Conservation (phyloP, 2,113 vertebrate species). For the Cyphotilapia sp. region DNA sequence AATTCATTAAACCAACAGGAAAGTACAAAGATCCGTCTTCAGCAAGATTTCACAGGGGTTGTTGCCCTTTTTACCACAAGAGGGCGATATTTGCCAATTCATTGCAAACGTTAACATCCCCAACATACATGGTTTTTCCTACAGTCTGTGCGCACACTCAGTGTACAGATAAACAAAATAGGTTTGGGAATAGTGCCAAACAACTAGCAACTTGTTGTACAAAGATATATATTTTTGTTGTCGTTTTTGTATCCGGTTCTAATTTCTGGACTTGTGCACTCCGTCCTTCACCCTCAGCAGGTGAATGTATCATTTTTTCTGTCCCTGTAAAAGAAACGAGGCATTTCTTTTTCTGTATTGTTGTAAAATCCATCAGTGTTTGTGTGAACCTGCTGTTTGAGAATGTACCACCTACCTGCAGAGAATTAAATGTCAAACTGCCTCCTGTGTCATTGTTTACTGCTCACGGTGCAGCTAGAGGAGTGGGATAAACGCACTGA, state of each 20-base stretch:
- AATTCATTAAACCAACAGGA: neutral
- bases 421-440: constrained; percentile 16
- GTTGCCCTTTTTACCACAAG: neutral
- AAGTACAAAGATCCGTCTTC: fast-evolving
- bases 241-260: neutral
- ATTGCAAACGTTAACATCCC: neutral
- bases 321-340: neutral
- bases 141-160: neutral
- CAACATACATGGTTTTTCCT: neutral
- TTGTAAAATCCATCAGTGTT: neutral
- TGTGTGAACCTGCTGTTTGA: neutral
- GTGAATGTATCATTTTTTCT: neutral
- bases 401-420: neutral
- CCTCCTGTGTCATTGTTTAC: neutral
- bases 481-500: neutral
- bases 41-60: neutral
- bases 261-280: neutral
- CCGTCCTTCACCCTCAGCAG: neutral
- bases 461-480: neutral
- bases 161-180: neutral
- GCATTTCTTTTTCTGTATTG: neutral
- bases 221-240: neutral
- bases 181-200: neutral
- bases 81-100: neutral
- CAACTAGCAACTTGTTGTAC: neutral